phyloP scores from a whole-genome alignment of 2,113 vertebrate species.

The Emydura subglobosa region DNA sequence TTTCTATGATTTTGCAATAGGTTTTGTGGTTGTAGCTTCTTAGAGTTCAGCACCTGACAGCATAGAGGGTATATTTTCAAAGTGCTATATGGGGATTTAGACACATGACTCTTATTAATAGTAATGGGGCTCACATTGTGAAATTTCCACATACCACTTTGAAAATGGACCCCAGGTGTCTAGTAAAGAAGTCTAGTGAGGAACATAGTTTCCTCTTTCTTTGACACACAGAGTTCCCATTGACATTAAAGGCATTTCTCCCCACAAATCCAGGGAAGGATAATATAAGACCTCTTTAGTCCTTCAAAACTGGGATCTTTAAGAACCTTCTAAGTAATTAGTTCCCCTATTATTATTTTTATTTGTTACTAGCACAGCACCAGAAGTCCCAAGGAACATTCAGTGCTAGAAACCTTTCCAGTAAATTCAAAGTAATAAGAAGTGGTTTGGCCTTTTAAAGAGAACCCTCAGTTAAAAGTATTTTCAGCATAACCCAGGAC shows the following conservation, averaged over 20 bases:
- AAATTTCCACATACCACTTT: constrained; percentile 41
- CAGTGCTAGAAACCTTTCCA: constrained; percentile 9
- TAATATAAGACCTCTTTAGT: neutral
- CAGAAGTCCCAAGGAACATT: constrained; percentile 47
- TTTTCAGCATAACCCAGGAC: constrained; percentile 68
- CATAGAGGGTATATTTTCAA: constrained; percentile 4
- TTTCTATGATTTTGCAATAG: neutral
- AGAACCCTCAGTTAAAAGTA: constrained; percentile 70
- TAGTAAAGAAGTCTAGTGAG: constrained; percentile 5
- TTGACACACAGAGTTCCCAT: neutral
- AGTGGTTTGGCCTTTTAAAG: constrained; percentile 50
- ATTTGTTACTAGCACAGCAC: neutral
- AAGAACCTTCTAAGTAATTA: constrained; percentile 49
- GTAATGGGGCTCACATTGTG: constrained; percentile 34
- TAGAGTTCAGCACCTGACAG: neutral
- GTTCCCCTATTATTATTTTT: neutral
- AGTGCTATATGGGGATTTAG: constrained; percentile 35
- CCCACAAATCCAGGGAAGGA: neutral
- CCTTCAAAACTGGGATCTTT: constrained; percentile 21
- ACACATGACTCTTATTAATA: neutral
- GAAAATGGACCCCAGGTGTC: constrained; percentile 11
- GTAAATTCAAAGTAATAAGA: neutral
- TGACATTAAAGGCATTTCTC: neutral
- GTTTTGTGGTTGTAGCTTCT: neutral
- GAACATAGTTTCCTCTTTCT: neutral